Evolutionary conservation across 2,113 vertebrate species (phyloP).

Genomic region (Collichthys lucidus): DNA sequence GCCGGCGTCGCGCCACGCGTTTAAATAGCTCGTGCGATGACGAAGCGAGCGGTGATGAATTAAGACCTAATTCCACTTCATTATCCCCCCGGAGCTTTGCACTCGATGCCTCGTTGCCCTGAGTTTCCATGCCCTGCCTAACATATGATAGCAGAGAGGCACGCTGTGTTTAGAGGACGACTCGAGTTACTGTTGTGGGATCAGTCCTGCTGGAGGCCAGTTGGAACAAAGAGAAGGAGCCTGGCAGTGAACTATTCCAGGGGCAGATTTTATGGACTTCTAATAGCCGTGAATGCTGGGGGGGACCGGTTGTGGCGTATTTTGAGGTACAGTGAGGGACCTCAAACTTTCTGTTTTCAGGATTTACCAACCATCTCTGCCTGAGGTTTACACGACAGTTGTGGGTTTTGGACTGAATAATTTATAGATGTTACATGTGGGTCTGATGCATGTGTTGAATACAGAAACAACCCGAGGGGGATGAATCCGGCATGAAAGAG

Average conservation of each 20-base stretch:
- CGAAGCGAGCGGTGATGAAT: conserved; percentile 46
- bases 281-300: conserved; percentile 64
- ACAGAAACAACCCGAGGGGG: no score
- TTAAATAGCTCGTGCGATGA: conserved; percentile 44
- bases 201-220: conserved; percentile 54
- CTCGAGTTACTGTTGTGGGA: conserved; percentile 71
- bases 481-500: neutral
- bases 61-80: conserved; percentile 50
- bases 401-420: no score
- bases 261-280: conserved; percentile 61
- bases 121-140: conserved; percentile 63
- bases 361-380: neutral
- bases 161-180: conserved; percentile 39
- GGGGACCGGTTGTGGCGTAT: conserved; percentile 9
- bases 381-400: no score
- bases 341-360: neutral
- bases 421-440: neutral
- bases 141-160: conserved; percentile 53
- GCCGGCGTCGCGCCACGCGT: conserved; percentile 27
- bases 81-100: conserved; percentile 66
- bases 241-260: conserved; percentile 23
- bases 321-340: neutral
- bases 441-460: neutral
- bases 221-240: conserved; percentile 57
- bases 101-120: conserved; percentile 47